Evolutionary conservation across 2,113 vertebrate species (phyloP), one percentile per base, ranked within the genome.

Genomic region (Promerops cafer): DNA sequence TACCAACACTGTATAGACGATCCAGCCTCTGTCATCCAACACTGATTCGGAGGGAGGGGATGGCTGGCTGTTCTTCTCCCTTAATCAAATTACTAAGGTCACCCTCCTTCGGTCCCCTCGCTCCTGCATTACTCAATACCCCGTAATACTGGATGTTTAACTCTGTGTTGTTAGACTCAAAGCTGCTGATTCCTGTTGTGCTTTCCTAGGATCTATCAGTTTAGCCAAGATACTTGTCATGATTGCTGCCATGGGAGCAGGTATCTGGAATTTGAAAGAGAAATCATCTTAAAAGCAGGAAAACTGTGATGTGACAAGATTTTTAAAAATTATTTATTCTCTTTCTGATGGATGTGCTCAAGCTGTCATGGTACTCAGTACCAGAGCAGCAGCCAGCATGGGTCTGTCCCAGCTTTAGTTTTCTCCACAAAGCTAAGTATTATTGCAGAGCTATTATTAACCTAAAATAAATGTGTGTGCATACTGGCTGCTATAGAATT

Each of bases 401-500:
- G 18, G 23, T 70, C 79, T 91, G 11, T 68, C 47, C 33, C 63
- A 85, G 28, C 47, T 94, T 71, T 71, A 16, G 40, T 77, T 92
- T 86, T 90, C 80, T 92, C 49, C 9, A 10, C 76, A 84, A 71
- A 89, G 65, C 61, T 24, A 35, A 75, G 56, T 83, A 60, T 92
- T 95, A 57, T 50, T 94, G 64, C 56, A 92, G 85, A 94, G 65
- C 61, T 94, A 75, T 82, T 96, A 81, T 94, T 92, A 89, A 78
- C 86, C 88, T 92, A 71, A 94, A 90, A 86, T 74, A 88, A 93
- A 31, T 18, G 65, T 87, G 39, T 13, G 24, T 83, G 68, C 56
- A 31, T 95, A 89, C 56, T 94, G 0, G 0, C 68, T 94, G 75
- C 87, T 89, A 35, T 64, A 96, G 79, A 90, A 78, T 95, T 93